phyloP scores from a whole-genome alignment of 1,140 invertebrate species.

The Ceratitis capitata region DNA sequence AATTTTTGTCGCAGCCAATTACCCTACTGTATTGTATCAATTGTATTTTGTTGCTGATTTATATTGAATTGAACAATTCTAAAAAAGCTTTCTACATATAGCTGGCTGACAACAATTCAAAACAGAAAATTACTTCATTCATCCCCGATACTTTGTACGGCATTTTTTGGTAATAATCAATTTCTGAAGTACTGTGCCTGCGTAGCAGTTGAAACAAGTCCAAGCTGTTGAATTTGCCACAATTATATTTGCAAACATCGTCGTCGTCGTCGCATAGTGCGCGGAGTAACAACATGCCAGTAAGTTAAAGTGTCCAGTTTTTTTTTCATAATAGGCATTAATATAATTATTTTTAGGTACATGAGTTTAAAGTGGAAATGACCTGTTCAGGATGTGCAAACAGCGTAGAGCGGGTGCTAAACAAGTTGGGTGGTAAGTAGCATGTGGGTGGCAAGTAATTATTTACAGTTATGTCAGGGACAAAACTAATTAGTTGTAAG shows the following conservation, averaged over 20 bases:
- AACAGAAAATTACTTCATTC: not conserved
- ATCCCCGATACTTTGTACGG: not conserved
- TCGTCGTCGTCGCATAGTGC: constrained; percentile 50
- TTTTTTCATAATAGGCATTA: not conserved
- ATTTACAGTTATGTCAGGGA: no score
- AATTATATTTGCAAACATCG: constrained; percentile 54
- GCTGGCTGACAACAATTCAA: not conserved
- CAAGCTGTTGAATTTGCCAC: constrained; percentile 61
- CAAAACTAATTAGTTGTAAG: not conserved
- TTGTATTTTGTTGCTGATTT: not conserved
- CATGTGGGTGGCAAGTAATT: not conserved
- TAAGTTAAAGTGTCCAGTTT: constrained; percentile 47
- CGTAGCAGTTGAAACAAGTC: not conserved
- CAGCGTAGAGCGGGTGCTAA: constrained; percentile 82
- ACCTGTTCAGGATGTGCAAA: constrained; percentile 89
- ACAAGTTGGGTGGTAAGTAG: constrained; percentile 74
- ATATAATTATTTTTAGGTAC: constrained; percentile 67
- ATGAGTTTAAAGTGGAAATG: constrained; percentile 88
- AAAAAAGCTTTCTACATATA: not conserved
- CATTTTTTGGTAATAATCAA: constrained; percentile 11
- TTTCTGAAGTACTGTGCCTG: not conserved
- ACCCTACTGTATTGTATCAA: not conserved
- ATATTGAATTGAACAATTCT: not conserved
- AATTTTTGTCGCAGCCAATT: not conserved
- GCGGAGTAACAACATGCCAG: constrained; percentile 56